phyloP scores from a whole-genome alignment of 1,140 invertebrate species.

The Meloidogyne hapla region DNA sequence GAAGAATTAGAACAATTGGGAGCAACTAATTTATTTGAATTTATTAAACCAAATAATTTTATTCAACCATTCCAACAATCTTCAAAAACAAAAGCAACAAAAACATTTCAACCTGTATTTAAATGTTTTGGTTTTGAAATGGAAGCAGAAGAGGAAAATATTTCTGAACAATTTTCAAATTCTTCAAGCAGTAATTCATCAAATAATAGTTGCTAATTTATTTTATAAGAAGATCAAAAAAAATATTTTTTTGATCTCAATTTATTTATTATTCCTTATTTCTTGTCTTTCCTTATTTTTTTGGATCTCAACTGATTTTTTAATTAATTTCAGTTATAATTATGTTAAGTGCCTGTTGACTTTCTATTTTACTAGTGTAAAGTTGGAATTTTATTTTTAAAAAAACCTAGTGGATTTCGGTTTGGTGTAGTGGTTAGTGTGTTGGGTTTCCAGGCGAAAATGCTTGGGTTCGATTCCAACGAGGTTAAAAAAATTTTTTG shows the following conservation, averaged over 20 bases:
- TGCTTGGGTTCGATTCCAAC: background rate
- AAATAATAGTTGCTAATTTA: background rate
- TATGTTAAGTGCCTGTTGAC: background rate
- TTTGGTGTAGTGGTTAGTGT: background rate
- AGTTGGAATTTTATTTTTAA: too few species aligned
- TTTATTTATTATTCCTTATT: background rate
- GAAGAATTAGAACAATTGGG: slow-evolving; percentile 43
- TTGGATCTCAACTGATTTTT: background rate
- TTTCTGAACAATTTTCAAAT: too few species aligned
- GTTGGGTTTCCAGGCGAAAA: background rate
- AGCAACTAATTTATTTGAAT: background rate
- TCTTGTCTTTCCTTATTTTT: background rate
- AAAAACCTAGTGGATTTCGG: too few species aligned
- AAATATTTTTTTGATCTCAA: background rate
- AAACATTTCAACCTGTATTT: background rate
- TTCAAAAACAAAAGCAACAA: background rate
- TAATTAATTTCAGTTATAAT: too few species aligned
- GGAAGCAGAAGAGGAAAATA: background rate
- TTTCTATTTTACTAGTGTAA: background rate
- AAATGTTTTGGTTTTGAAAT: slow-evolving; percentile 3
- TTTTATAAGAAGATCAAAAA: background rate
- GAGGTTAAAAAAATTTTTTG: background rate
- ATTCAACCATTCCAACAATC: background rate
- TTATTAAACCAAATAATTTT: background rate
- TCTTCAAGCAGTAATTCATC: background rate